A percentile compares a stretch with the other conserved stretches of the same genome.
These are phyloP conservation scores for Acleris holmiana DNA, from an alignment of 2,888 invertebrate genomes.

Conservation along the genomic window DNA sequence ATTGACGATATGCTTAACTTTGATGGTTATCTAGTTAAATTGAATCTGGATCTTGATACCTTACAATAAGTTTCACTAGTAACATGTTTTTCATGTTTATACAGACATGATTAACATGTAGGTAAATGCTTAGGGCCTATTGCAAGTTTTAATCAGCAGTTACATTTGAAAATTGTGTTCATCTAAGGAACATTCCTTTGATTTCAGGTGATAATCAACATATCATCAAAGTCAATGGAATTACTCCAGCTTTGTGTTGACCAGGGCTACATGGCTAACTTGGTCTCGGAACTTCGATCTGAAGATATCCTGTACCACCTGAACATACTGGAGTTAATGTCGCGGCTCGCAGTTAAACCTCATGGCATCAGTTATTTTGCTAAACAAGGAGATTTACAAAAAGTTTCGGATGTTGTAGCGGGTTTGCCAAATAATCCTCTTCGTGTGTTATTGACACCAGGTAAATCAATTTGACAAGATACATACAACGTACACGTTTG, in stretches of 20 bases:
- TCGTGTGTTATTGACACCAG: constrained; percentile 88
- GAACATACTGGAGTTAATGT: constrained; percentile 91
- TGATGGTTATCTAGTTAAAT: too few relatives aligned
- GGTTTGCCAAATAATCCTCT: constrained; percentile 86
- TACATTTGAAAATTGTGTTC: too few relatives aligned
- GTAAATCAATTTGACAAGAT: constrained; percentile 54
- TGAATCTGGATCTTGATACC: too few relatives aligned
- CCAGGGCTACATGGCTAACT: constrained; percentile 86
- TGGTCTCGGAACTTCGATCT: constrained; percentile 87
- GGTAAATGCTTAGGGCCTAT: too few relatives aligned
- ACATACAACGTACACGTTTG: too few relatives aligned
- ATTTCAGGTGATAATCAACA: constrained; percentile 84
- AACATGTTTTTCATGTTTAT: too few relatives aligned
- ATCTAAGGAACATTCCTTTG: background rate
- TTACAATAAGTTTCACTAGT: too few relatives aligned
- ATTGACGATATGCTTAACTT: too few relatives aligned
- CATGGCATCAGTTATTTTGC: constrained; percentile 91
- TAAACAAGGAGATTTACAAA: constrained; percentile 86
- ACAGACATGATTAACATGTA: too few relatives aligned
- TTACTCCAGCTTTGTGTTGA: constrained; percentile 85
- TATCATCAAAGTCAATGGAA: constrained; percentile 85
- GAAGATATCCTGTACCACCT: constrained; percentile 91
- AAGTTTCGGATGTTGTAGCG: constrained; percentile 85
- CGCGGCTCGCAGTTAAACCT: constrained; percentile 87
- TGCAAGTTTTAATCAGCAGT: too few relatives aligned